Evolutionary conservation across 2,888 invertebrate species (phyloP), one percentile per base, ranked within the genome.

Genomic region (Xylota sylvarum): DNA sequence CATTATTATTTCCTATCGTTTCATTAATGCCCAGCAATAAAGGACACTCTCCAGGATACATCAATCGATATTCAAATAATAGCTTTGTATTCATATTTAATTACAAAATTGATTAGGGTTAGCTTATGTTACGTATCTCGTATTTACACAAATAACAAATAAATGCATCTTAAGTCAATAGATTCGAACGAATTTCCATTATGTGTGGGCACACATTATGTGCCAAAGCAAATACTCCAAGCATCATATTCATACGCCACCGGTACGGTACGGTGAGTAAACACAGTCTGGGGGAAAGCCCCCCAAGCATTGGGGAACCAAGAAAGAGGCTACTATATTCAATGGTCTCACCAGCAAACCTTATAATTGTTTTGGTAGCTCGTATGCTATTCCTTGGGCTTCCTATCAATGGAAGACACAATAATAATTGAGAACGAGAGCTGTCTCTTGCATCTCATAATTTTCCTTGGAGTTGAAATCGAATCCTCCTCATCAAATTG

Each of bases 141-240:
- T 65, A 56, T 48, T 58, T 56, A 48, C 65, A 56, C 65, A 46
- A 43, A 40, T 30, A 48, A 67, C 67, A 50, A 50, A 58, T 58
- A 32, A 67, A 50, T 77, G 30, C 77, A 30, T 67, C 58, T 58
- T 50, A 50, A 67, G 77, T 67, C 50, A 77, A 65, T 76, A 65
- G 35, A 76, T 32, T 35, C 17, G 48, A 65, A 77, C 17, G 48
- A 65, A 77, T 67, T 67, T 69, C 77, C 58, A 58, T 77, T 67
- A 37, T 69, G 37, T 50, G 27, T 50, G 17, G 37, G 12, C 58
- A 69, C 58, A 60, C 60, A 69, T 27, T 37, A 69, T 77, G 58
- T 67, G 77, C 19, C 50, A 69, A 48, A 58, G 46, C 67, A 77
- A 77, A 77, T 60, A 67, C 48, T 50, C 58, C 58, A 27, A 46